These are phyloP conservation scores for Rhamphomyia laevipes DNA, from an alignment of 2,888 invertebrate genomes.

Conservation along the genomic window DNA sequence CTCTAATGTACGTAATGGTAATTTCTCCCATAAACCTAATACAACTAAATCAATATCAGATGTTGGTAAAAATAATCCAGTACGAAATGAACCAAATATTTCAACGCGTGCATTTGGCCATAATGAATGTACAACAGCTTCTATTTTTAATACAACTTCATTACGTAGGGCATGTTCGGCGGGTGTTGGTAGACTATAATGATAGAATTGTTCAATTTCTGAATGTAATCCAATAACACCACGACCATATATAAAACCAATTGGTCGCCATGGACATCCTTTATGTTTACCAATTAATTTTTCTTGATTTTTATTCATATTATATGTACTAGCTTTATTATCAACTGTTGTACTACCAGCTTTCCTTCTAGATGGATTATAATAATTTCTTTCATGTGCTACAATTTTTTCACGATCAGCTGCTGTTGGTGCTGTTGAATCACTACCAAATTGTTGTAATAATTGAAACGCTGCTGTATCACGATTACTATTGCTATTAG, in stretches of 20 bases:
- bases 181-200: constrained; percentile 86
- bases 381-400: constrained; percentile 41
- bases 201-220: constrained; percentile 94
- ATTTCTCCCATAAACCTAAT: constrained; percentile 76
- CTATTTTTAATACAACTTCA: constrained; percentile 81
- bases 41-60: constrained; percentile 67
- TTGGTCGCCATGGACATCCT: constrained; percentile 82
- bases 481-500: constrained; percentile 37
- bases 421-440: constrained; percentile 34
- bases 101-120: constrained; percentile 94
- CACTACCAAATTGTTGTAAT: constrained; percentile 22
- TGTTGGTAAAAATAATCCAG: constrained; percentile 94
- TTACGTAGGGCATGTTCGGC: constrained; percentile 83
- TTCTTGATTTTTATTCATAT: constrained; percentile 75
- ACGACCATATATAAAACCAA: constrained; percentile 62
- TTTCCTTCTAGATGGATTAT: constrained; percentile 67
- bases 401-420: constrained; percentile 23
- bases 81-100: constrained; percentile 96
- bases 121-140: constrained; percentile 70
- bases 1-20: constrained; percentile 84
- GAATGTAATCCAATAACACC: constrained; percentile 86
- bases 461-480: constrained; percentile 22
- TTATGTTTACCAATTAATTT: constrained; percentile 73
- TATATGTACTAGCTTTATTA: constrained; percentile 85
- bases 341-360: constrained; percentile 61